Evolutionary conservation across 2,888 invertebrate species (phyloP), one percentile per base, ranked within the genome.

Genomic region (Acrocera orbiculus): DNA sequence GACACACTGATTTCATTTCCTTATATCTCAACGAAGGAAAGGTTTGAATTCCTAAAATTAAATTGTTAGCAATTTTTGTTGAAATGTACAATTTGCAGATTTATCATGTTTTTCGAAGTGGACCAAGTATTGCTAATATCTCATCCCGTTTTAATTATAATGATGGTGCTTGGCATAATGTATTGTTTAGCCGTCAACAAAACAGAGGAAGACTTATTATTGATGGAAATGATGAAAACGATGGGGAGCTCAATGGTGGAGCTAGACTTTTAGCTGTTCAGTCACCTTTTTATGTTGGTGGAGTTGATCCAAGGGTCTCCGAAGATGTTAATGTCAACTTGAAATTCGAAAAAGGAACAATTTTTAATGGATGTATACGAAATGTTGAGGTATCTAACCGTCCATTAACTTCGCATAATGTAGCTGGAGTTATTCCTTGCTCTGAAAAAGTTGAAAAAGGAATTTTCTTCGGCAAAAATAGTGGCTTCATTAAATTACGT

Each of bases 281-380:
- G 9, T 62, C 73, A 23, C 87, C 87, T 0, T 75, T 76, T 50
- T 87, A 73, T 54, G 66, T 89, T 32, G 92, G 93, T 15, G 90
- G 90, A 0, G 54, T 87, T n/a, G 48, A 46, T n/a, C 48, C 43
- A 20, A 47, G 43, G 9, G 60, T 66, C 10, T 24, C 23, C 63
- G 54, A 62, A 4, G 58, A 58, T 19, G 65, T 70, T 3, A 47
- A 48, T 24, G 45, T 47, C 2, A 55, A 54, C 39, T 49, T 59
- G 2, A 43, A 48, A 4, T 38, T 51, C 2, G 40, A 36, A 2
- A 43, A 44, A 6, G 49, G 47, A 46, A 65, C 67, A 29, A 72
- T 78, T 20, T 89, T 86, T 58, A 73, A 70, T 44, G 93, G 93
- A 3, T 93, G 93, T 51, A 64, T 93, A 11, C 70, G 73, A 33